These are phyloP conservation scores for Camponotus fellah DNA, from an alignment of 2,888 invertebrate genomes.

Conservation along the genomic window DNA sequence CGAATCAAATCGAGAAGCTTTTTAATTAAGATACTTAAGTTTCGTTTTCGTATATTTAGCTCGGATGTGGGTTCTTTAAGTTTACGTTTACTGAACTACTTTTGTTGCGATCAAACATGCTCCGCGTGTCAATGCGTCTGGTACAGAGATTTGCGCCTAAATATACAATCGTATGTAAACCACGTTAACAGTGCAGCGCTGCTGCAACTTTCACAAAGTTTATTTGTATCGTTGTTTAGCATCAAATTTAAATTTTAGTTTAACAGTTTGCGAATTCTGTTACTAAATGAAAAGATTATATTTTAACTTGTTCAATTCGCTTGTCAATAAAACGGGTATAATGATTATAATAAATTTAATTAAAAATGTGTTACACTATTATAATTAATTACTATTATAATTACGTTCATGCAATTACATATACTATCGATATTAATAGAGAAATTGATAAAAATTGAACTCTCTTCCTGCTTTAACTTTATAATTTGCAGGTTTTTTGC, in stretches of 20 bases:
- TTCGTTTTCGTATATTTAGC: conserved; percentile 5
- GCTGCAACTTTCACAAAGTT: background rate
- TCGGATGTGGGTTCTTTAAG: conserved; percentile 4
- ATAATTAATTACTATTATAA: background rate
- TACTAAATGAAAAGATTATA: background rate
- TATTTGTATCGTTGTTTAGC: background rate
- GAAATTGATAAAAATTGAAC: background rate
- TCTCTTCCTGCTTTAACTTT: background rate
- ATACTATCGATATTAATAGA: background rate
- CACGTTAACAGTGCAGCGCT: background rate
- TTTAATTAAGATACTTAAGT: background rate
- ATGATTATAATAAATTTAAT: conserved; percentile 6
- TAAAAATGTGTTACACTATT: background rate
- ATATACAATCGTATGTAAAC: background rate
- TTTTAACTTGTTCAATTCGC: conserved; percentile 2
- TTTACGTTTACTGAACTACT: conserved; percentile 14
- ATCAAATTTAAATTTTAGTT: background rate
- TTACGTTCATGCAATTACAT: background rate
- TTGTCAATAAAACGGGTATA: background rate
- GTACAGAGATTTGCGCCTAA: background rate
- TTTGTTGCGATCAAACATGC: background rate
- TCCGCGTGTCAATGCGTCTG: background rate
- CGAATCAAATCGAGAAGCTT: background rate
- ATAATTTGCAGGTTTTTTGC: background rate
- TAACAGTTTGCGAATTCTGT: background rate